Evolutionary conservation across 1,140 invertebrate genomes (phyloP).

Genomic region (Trigoniulus corallinus): DNA sequence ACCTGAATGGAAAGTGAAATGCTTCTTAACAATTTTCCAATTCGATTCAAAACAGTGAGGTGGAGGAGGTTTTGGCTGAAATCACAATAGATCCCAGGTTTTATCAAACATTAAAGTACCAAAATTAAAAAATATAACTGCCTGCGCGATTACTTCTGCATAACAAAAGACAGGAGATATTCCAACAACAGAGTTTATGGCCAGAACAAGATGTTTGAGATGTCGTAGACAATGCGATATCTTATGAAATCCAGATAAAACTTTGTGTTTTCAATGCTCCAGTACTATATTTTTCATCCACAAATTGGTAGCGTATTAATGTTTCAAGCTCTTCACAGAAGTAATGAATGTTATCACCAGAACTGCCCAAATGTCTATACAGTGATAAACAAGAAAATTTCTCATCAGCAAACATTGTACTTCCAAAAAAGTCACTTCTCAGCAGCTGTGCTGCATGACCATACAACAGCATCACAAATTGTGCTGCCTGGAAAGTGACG

Average conservation of each 20-base stretch:
- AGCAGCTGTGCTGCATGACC: conserved; percentile 35
- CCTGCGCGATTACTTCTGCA: conserved; percentile 42
- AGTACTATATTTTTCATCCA: conserved; percentile 37
- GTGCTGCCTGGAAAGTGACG: conserved; percentile 76
- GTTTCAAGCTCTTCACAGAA: conserved; percentile 17
- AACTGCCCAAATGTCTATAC: conserved; percentile 17
- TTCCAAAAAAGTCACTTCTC: conserved; percentile 48
- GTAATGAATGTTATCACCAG: conserved; percentile 13
- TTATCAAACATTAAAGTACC: conserved; percentile 14
- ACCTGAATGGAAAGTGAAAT: too few species aligned
- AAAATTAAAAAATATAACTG: conserved; percentile 16
- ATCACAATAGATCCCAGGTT: conserved; percentile 9
- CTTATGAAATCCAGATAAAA: conserved; percentile 43
- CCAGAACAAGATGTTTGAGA: conserved; percentile 54
- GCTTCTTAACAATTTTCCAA: conserved; percentile 15
- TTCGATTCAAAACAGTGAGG: conserved; percentile 14
- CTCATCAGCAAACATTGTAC: too few species aligned
- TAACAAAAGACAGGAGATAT: conserved; percentile 49
- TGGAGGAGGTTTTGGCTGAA: too few species aligned
- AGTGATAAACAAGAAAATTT: too few species aligned
- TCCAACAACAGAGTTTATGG: conserved; percentile 57
- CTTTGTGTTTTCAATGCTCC: conserved; percentile 52
- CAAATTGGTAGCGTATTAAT: conserved; percentile 11
- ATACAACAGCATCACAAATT: conserved; percentile 71
- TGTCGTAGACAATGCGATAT: conserved; percentile 49